phyloP scores from a whole-genome alignment of 2,113 vertebrate species.

The Melanerpes formicivorus region DNA sequence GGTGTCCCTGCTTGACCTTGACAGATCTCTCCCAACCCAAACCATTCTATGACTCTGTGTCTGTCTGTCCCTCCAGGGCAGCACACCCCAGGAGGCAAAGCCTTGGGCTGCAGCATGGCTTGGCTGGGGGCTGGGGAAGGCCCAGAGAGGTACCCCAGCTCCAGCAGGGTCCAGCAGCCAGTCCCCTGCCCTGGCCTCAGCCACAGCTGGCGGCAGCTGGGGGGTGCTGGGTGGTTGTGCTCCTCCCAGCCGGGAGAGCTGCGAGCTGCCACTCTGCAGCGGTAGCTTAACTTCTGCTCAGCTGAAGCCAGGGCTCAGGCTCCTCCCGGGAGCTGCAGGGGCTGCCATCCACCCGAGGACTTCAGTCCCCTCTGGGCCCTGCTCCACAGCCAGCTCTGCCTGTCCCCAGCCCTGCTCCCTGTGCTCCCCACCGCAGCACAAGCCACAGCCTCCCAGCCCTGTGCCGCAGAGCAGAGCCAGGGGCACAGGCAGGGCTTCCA shows the following conservation, averaged over 20 bases:
- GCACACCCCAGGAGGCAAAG: not conserved
- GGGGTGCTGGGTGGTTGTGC: not conserved
- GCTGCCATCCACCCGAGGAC: not conserved
- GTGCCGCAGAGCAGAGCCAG: rapidly evolving
- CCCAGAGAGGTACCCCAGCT: not conserved
- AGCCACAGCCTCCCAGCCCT: not conserved
- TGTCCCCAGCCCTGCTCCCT: not conserved
- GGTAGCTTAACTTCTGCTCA: not conserved
- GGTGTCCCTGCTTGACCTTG: not conserved
- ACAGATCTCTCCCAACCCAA: not conserved
- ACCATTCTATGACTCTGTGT: not conserved
- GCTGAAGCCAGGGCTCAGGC: rapidly evolving
- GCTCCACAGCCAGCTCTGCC: rapidly evolving
- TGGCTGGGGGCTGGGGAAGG: not conserved
- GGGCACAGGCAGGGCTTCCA: not conserved
- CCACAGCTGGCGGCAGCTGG: rapidly evolving
- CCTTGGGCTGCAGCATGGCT: rapidly evolving
- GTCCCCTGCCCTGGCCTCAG: not conserved
- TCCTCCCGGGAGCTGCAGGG: not conserved
- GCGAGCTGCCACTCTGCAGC: not conserved
- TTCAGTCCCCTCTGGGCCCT: not conserved
- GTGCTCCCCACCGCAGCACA: rapidly evolving
- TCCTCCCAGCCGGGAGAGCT: not conserved
- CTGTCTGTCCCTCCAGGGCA: not conserved
- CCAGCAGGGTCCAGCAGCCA: rapidly evolving